Conservation (phyloP, 2,888 invertebrate genomes). For the Pardosa pseudoannulata region DNA sequence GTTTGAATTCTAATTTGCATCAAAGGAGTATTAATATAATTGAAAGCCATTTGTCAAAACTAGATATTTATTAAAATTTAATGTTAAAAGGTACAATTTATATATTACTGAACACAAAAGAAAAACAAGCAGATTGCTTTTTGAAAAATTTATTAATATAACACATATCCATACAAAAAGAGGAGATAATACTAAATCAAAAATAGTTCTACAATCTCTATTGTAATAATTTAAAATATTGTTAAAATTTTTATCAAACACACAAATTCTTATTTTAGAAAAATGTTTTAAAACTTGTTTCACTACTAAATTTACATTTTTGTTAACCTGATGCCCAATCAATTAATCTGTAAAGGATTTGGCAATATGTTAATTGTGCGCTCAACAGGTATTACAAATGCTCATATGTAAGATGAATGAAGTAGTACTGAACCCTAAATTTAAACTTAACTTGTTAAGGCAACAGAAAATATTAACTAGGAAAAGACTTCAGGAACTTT, state of each 20-base stretch:
- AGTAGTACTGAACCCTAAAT: too few relatives aligned
- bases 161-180: background rate
- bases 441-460: too few relatives aligned
- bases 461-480: too few relatives aligned
- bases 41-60: too few relatives aligned
- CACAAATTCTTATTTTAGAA: background rate
- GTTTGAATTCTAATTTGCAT: too few relatives aligned
- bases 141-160: background rate
- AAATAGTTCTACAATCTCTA: background rate
- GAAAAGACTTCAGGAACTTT: too few relatives aligned
- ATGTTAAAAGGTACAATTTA: too few relatives aligned
- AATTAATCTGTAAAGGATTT: background rate
- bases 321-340: background rate
- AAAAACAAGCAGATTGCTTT: background rate
- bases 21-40: too few relatives aligned
- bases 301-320: background rate
- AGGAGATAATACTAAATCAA: background rate
- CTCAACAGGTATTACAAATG: background rate
- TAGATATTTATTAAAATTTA: too few relatives aligned
- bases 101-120: too few relatives aligned
- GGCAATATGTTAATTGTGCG: conserved; percentile 46
- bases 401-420: too few relatives aligned
- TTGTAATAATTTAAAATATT: conserved; percentile 1
- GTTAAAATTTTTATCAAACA: background rate
- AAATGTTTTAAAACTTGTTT: background rate